Base-by-base conservation (phyloP, 2,113 vertebrate genomes). In the Daphoenositta chrysoptera region DNA sequence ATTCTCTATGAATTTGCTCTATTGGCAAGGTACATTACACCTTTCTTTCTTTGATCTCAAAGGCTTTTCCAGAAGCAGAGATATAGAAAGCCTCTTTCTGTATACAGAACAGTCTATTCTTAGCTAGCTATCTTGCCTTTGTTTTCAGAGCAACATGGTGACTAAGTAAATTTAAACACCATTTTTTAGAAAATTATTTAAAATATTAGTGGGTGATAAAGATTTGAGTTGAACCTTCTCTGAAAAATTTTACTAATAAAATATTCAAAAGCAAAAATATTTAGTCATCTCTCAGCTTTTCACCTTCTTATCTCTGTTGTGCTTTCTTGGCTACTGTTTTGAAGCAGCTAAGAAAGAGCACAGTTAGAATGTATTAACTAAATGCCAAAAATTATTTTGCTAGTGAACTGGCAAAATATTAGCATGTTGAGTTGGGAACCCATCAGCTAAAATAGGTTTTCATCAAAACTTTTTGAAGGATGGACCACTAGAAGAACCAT, bases 291-390 rank as follows among this genome's bases (percentile, higher is more conserved):
- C 2, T 44, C 56, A 89, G 22, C 35, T 95, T 60, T 89, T 70
- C 56, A 56, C 19, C 54, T 39, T 51, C 37, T 21, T 44, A 24
- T 69, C 28, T 48, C 17, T 60, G 5, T 47, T 65, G 35, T 77
- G n/a, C 30, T 83, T 95, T 93, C 35, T 69, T 90, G 80, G 20
- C 27, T 88, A 28, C 79, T 90, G 18, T 70, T 94, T 87, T 94
- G 68, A 93, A 93, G 31, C 35, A 73, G 15, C 22, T 89, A 87
- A 73, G 56, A 92, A 87, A 61, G 28, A 89, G 31, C 15, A 83
- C 7, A 12, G 58, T 88, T 88, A 66, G 35, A 81, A 20, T 56
- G 53, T 50, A 53, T 11, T 80, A 64, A 35, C 21, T 50, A 50
- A 85, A 66, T 27, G 6, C 8, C 20, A 87, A 77, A n/a, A 44